Evolutionary conservation across 2,888 invertebrate genomes (phyloP), one percentile per base, ranked within the genome.

Genomic region (Osedax fenrisi): DNA sequence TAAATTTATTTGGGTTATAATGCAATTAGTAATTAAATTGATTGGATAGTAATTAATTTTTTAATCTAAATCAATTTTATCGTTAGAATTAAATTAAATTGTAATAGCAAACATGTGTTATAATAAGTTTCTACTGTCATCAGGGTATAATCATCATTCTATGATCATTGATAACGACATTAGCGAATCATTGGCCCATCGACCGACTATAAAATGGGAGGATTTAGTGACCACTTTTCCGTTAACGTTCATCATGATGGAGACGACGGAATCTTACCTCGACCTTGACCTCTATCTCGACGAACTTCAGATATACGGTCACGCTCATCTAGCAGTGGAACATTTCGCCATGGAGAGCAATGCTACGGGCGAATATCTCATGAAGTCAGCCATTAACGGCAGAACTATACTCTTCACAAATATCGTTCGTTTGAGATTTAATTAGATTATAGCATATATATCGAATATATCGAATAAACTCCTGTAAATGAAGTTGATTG

Each of bases 301-400:
- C 70, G 81, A 81, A 69, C 76, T 81, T 21, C 81, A 81, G 77
- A 79, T 81, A 25, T 80, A 79, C 68, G 81, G 81, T 2, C 80
- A 80, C 75, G 81, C 77, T 3, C 80, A 81, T 41, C 70, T 81
- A 17, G 81, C 80, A 3, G 75, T 81, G 5, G 41, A 41, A 41
- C 17, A 41, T 41, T 41, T 10, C 41, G 17, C 5, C 5, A 5
- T 41, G 17, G 10, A 41, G 5, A 10, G 10, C 5, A 17, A 10
- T 41, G 17, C 5, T 41, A 41, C 5, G 17, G 17, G 17, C 41
- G 41, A 17, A 5, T 41, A 41, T 41, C 5, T 41, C 5, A 41
- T 41, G 41, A 41, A 41, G 17, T 41, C 41, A 41, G 17, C 41
- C 17, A 5, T 41, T 5, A 41, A 5, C 10, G 41, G 41, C 41